These are phyloP conservation scores for Cataglyphis hispanica DNA, from an alignment of 1,140 invertebrate species.

Conservation along the genomic window DNA sequence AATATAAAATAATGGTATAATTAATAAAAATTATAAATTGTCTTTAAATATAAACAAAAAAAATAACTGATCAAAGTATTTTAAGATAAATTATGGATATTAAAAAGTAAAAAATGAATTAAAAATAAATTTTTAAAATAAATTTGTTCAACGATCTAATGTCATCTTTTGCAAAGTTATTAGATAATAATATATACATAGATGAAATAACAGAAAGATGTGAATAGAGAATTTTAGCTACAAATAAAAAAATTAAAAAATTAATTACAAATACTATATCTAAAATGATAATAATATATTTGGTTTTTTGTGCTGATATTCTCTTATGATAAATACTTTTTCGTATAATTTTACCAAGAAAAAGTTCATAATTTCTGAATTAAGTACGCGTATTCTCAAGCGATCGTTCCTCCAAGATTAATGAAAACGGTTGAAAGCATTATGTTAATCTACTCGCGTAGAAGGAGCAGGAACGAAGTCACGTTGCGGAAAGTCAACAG, in stretches of 20 bases:
- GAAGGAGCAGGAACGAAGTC: constrained; percentile 69
- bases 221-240: not conserved
- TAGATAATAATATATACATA: constrained; percentile 16
- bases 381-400: not conserved
- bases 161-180: not conserved
- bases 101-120: not conserved
- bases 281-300: not conserved
- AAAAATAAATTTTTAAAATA: constrained; percentile 2
- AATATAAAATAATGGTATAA: not conserved
- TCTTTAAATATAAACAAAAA: not conserved
- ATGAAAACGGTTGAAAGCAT: constrained; percentile 50
- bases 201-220: not conserved
- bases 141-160: not conserved
- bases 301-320: not conserved
- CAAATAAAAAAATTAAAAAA: not conserved
- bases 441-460: constrained; percentile 61
- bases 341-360: not conserved
- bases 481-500: constrained; percentile 86
- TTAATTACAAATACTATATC: not conserved
- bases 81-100: not conserved
- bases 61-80: not conserved
- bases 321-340: not conserved
- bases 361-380: not conserved
- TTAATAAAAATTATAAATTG: not conserved
- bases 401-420: constrained; percentile 28